A percentile compares a stretch with the other conserved stretches of the same genome.
phyloP scores from a whole-genome alignment of 2,113 vertebrate species.

The Spea multiplicata region DNA sequence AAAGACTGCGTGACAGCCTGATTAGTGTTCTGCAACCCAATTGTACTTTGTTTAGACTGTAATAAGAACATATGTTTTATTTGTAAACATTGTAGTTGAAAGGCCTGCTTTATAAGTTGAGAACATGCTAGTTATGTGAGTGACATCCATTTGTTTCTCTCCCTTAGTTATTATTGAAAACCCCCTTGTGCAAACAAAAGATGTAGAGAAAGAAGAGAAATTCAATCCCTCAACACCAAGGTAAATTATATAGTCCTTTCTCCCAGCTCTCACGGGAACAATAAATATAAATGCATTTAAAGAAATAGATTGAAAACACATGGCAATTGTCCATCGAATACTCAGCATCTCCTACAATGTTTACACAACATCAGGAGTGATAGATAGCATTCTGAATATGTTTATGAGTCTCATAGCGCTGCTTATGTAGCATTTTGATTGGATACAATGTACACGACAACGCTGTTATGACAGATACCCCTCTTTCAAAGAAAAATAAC shows the following conservation, averaged over 20 bases:
- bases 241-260: slow-evolving; percentile 61
- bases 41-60: slow-evolving; percentile 34
- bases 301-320: slow-evolving; percentile 36
- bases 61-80: slow-evolving; percentile 18
- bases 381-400: background rate
- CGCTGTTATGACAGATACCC: background rate
- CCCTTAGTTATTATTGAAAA: slow-evolving; percentile 87
- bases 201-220: slow-evolving; percentile 78
- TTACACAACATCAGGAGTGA: background rate
- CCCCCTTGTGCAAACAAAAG: slow-evolving; percentile 82
- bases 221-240: slow-evolving; percentile 86
- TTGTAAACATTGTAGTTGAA: slow-evolving; percentile 25
- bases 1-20: slow-evolving; percentile 8
- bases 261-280: background rate
- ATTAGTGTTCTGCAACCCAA: background rate
- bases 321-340: slow-evolving; percentile 15
- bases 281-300: slow-evolving; percentile 13
- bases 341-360: background rate
- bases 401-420: background rate
- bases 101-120: slow-evolving; percentile 38
- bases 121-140: slow-evolving; percentile 2
- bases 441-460: background rate
- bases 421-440: background rate
- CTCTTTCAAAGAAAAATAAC: background rate
- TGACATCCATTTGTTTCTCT: slow-evolving; percentile 36